A percentile compares a stretch with the other conserved stretches of the same genome.
These are phyloP conservation scores for Donacobius atricapilla DNA, from an alignment of 2,113 vertebrate species.

Conservation along the genomic window DNA sequence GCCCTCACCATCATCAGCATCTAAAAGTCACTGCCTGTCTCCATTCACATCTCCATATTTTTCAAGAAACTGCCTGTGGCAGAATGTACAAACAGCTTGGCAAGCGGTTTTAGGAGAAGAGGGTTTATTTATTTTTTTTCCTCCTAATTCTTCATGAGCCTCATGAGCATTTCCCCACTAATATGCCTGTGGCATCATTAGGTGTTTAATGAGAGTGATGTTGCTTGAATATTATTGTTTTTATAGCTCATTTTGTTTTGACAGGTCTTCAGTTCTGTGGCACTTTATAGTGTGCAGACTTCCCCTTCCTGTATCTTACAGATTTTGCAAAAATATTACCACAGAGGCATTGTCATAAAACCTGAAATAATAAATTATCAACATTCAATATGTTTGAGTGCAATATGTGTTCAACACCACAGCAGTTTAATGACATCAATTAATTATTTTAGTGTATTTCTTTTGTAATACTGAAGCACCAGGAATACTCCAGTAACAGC, in stretches of 20 bases:
- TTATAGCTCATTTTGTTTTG: conserved; percentile 52
- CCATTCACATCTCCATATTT: conserved; percentile 30
- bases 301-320: neutral
- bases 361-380: conserved; percentile 18
- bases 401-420: neutral
- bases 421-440: neutral
- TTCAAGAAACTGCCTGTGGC: conserved; percentile 41
- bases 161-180: conserved; percentile 30
- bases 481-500: neutral
- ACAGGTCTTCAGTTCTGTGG: conserved; percentile 21
- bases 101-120: neutral
- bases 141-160: conserved; percentile 8
- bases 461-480: neutral
- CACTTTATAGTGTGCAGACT: neutral
- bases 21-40: conserved; percentile 36
- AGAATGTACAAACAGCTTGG: conserved; percentile 40
- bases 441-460: conserved; percentile 15
- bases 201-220: conserved; percentile 59
- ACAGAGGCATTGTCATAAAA: conserved; percentile 4
- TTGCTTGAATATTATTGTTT: conserved; percentile 22
- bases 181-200: conserved; percentile 57
- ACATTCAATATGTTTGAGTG: neutral
- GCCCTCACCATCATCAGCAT: neutral
- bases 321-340: conserved; percentile 5
- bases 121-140: neutral